Evolutionary conservation across 2,888 invertebrate genomes (phyloP), one percentile per base, ranked within the genome.

Genomic region (Amitus sp.): DNA sequence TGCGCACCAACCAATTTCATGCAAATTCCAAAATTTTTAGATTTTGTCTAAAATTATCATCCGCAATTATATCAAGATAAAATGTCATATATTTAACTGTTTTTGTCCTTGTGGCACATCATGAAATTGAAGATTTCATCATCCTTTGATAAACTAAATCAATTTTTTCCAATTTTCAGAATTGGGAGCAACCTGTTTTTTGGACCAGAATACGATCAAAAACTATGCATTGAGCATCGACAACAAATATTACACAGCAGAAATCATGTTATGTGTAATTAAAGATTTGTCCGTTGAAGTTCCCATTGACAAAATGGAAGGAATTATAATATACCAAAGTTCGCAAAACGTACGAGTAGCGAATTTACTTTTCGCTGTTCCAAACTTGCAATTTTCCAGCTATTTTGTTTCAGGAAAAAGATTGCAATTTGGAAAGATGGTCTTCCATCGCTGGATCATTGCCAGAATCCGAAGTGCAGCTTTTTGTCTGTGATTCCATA

Each of bases 231-330:
- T 88, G 87, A 83, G 84, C 61, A 86, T 91, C 59, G 86, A 88
- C 65, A 91, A 89, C 33, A 92, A 91, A 78, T 92, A 92, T 82
- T 92, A 91, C 73, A 85, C 86, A 40, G 86, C 89, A 9, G 84
- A 87, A 73, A 84, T 90, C 27, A 80, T 85, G 64, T 71, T 91
- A 15, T 86, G 87, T 70, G 82, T 85, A 0, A 79, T 87, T 47
- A 78, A 84, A 70, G 73, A 80, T 69, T 80, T 85, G 49, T 82
- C 86, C 17, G 80, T 82, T 58, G 78, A 85, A 65, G 78, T 83
- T 34, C 81, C 86, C 68, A 80, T 83, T 9, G 76, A 83, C 37
- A 76, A 78, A 50, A 85, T 89, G 3, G 86, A 90, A 76, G 90
- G 89, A 15, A 73, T 90, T 42, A 83, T 91, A 61, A 79, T 90